Evolutionary conservation across 2,797 vertebrate genomes (phyloP).

Genomic region (Aselliscus stoliczkanus): DNA sequence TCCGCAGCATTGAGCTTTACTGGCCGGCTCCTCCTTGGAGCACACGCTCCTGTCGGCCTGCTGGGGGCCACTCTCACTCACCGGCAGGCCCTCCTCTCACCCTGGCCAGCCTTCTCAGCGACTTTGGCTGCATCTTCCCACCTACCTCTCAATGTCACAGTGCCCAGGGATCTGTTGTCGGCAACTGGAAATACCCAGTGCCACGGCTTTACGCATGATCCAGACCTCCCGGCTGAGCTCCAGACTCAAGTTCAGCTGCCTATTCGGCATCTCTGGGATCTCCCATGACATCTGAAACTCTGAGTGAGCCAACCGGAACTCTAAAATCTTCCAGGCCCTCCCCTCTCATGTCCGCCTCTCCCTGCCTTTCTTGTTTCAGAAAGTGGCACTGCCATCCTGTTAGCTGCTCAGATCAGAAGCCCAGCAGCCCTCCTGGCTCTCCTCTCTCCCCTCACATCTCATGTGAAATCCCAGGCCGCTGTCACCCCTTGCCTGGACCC

Average conservation of each 20-base stretch:
- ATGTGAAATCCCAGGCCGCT: fast-evolving
- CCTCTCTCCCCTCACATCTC: not conserved
- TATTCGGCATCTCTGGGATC: not conserved
- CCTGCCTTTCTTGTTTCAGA: not conserved
- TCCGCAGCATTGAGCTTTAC: not conserved
- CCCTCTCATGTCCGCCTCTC: not conserved
- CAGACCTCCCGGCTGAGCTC: not conserved
- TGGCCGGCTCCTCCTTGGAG: fast-evolving
- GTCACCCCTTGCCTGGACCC: not conserved
- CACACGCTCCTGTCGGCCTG: not conserved
- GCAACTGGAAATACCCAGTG: not conserved
- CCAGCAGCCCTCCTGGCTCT: not conserved
- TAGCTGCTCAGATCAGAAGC: not conserved
- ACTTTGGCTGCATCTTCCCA: not conserved
- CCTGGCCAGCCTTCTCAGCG: not conserved
- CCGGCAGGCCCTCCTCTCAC: not conserved
- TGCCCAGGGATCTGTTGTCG: too few relatives aligned
- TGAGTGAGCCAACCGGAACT: fast-evolving
- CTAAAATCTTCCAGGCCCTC: not conserved
- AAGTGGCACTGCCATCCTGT: not conserved
- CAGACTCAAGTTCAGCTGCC: not conserved
- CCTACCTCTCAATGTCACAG: too few relatives aligned
- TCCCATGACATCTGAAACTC: not conserved
- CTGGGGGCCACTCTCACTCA: not conserved
- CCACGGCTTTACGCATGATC: not conserved